Evolutionary conservation across 2,797 vertebrate genomes (phyloP).

Genomic region (Leptodactylus fallax): DNA sequence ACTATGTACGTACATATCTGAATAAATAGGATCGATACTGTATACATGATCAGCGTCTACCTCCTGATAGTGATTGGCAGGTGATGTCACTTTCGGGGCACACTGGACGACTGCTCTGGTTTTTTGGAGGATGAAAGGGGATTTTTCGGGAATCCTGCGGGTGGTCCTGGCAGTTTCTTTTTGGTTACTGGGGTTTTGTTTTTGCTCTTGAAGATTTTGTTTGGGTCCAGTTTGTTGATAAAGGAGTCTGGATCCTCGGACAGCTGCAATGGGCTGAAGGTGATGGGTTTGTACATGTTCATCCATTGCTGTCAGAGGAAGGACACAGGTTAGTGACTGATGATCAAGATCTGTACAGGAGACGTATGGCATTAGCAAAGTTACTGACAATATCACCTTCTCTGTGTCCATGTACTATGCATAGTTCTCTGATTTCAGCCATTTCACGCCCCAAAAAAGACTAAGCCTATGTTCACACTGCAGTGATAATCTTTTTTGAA

Average conservation of each 20-base stretch:
- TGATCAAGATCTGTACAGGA: too few species aligned
- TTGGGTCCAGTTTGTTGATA: constrained; percentile 92
- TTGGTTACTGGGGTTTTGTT: constrained; percentile 84
- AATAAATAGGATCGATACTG: neutral
- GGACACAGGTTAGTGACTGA: neutral
- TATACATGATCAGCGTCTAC: neutral
- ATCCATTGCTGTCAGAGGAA: constrained; percentile 89
- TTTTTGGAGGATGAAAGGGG: constrained; percentile 69
- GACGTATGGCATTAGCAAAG: too few species aligned
- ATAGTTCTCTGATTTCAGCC: too few species aligned
- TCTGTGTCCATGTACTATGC: too few species aligned
- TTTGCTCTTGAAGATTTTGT: constrained; percentile 89
- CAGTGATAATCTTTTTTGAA: too few species aligned
- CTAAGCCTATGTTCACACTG: too few species aligned
- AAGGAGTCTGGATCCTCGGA: constrained; percentile 80
- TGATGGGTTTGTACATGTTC: constrained; percentile 92
- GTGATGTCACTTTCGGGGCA: constrained; percentile 67
- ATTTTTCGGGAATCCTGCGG: constrained; percentile 73
- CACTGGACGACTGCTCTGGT: constrained; percentile 63
- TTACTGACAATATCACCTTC: too few species aligned
- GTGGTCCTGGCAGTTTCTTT: constrained; percentile 82
- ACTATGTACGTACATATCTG: neutral
- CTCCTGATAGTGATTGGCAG: neutral
- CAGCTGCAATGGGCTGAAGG: constrained; percentile 76
- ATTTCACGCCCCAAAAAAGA: too few species aligned